Evolutionary conservation across 2,888 invertebrate species (phyloP), one percentile per base, ranked within the genome.

Genomic region (Hirtodrosophila confusa): DNA sequence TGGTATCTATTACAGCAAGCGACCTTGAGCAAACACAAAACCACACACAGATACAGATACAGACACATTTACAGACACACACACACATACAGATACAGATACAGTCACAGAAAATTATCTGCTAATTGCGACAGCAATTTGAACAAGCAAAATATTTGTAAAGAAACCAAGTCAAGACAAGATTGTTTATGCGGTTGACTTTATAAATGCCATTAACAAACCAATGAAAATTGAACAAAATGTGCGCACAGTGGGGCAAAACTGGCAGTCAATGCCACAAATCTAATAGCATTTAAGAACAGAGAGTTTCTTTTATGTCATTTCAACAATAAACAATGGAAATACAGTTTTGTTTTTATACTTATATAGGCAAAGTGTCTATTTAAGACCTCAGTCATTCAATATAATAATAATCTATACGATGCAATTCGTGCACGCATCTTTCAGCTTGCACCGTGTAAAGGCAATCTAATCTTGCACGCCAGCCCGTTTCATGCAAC

Each of bases 121-220:
- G 53, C 57, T 68, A 67, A 67, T 57, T 57, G 56, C 40, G 53
- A 53, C 43, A 35, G 39, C 49, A 44, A 61, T 47, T 54, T 39
- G 47, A 61, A 35, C 62, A 61, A 61, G 31, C 39, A 10, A 56
- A 67, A 67, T 64, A 57, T 64, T 64, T 67, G 53, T 54, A 49
- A 64, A 64, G 48, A 57, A 49, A 64, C 57, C 57, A 49, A 64
- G 57, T 50, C 64, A 57, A 64, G 36, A 23, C 29, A n/a, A 49
- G 39, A 43, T 37, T 35, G 39, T 36, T 63, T 40, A 12, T 53
- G 51, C 49, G 47, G 45, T 43, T 45, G 45, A 33, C 60, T 60
- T 43, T 27, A 53, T 44, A 53, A 41, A 43, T 37, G 43, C 48
- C 56, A 67, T 63, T 57, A 63, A 44, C 47, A 60, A 55, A 10